phyloP scores from a whole-genome alignment of 1,140 invertebrate genomes.

The roundworm (Caenorhabditis elegans) region DNA sequence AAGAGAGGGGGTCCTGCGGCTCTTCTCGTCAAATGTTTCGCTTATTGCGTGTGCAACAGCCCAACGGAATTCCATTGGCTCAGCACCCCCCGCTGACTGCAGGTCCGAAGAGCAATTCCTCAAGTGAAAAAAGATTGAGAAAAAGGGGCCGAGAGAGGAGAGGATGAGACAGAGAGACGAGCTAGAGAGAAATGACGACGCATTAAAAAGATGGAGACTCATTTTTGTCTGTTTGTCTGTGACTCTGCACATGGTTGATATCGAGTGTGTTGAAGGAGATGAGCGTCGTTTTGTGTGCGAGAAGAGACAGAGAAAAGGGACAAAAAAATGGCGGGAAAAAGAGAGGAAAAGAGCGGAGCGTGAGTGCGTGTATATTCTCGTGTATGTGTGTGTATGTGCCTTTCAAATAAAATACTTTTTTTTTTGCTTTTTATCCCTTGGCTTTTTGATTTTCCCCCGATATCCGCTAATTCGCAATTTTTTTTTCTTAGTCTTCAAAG shows the following conservation, averaged over 20 bases:
- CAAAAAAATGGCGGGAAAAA: background rate
- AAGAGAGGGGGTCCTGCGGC: background rate
- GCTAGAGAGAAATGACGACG: background rate
- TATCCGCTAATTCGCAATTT: too few relatives aligned
- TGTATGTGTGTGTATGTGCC: constrained; percentile 2
- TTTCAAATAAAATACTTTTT: constrained; percentile 19
- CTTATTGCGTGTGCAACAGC: constrained; percentile 19
- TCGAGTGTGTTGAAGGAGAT: background rate
- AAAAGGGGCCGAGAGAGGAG: background rate
- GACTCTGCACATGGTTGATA: background rate
- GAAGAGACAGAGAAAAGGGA: background rate
- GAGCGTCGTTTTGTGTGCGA: background rate
- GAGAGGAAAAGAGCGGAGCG: background rate
- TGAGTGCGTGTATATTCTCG: background rate
- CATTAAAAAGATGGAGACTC: background rate
- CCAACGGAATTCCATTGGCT: constrained; percentile 12
- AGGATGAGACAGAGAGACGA: background rate
- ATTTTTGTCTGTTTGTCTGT: constrained; percentile 2
- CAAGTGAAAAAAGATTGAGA: constrained; percentile 25
- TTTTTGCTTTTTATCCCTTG: background rate
- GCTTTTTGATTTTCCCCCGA: background rate
- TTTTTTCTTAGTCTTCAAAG: too few relatives aligned
- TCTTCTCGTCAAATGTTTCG: constrained; percentile 14
- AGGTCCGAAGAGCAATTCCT: constrained; percentile 18
- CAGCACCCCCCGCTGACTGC: background rate